These are phyloP conservation scores for Pontoporia blainvillei DNA, from an alignment of 2,113 vertebrate species.

Conservation along the genomic window DNA sequence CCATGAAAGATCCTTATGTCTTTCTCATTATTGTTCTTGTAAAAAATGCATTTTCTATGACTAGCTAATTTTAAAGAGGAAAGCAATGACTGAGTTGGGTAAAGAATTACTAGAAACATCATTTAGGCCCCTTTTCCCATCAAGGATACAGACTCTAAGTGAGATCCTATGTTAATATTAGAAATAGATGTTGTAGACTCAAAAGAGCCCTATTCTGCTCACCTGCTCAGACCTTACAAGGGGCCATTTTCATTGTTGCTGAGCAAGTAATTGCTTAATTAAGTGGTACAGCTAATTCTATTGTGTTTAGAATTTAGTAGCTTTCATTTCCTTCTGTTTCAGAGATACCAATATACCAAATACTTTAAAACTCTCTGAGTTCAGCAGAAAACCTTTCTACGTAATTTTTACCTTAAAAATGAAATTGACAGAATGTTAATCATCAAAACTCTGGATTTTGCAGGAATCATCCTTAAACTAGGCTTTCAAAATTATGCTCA, in stretches of 20 bases:
- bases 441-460: slow-evolving; percentile 15
- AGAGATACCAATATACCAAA: neutral
- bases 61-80: neutral
- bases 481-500: slow-evolving; percentile 33
- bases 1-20: neutral
- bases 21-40: neutral
- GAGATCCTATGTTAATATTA: neutral
- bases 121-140: neutral
- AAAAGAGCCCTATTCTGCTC: neutral
- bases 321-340: slow-evolving; percentile 8
- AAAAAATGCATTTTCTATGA: neutral
- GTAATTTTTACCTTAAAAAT: slow-evolving; percentile 17
- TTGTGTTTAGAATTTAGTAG: neutral
- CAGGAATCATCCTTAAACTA: neutral
- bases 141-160: neutral
- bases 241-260: neutral
- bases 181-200: neutral
- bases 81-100: neutral
- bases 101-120: neutral
- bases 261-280: slow-evolving; percentile 23
- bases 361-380: neutral
- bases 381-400: neutral
- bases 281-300: neutral
- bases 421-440: neutral
- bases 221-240: neutral